Evolutionary conservation across 1,140 invertebrate genomes (phyloP).

Genomic region (Conus ventricosus): DNA sequence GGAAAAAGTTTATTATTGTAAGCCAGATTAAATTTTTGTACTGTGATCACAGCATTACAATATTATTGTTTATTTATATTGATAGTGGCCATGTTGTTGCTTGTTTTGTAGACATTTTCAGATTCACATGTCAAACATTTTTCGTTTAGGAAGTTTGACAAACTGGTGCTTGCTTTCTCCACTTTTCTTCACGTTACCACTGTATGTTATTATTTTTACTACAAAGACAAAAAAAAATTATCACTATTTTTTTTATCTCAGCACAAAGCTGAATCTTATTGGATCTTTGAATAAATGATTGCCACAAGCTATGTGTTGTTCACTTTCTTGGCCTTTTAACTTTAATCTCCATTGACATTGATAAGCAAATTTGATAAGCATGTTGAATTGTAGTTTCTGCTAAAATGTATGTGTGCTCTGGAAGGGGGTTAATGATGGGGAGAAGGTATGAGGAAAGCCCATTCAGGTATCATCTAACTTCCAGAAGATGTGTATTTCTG

Average conservation of each 20-base stretch:
- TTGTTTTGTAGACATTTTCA: neutral
- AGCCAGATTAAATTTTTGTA: neutral
- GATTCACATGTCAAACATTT: neutral
- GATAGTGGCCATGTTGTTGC: neutral
- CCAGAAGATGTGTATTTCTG: too few species aligned
- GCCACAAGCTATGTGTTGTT: neutral
- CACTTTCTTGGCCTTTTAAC: neutral
- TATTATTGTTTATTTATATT: neutral
- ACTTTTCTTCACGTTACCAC: neutral
- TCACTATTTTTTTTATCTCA: neutral
- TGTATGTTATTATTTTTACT: neutral
- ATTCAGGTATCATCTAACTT: too few species aligned
- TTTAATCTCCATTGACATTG: neutral
- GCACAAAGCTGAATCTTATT: neutral
- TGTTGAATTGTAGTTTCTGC: too few species aligned
- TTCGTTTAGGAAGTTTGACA: neutral
- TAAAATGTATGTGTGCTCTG: too few species aligned
- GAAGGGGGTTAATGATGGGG: too few species aligned
- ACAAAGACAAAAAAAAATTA: neutral
- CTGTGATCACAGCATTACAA: neutral
- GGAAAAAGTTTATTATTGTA: neutral
- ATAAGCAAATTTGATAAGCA: too few species aligned
- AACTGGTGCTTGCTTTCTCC: neutral
- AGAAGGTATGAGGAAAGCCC: too few species aligned
- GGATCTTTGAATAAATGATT: neutral